Evolutionary conservation across 2,113 vertebrate species (phyloP).

Genomic region (Perca schrenkii): DNA sequence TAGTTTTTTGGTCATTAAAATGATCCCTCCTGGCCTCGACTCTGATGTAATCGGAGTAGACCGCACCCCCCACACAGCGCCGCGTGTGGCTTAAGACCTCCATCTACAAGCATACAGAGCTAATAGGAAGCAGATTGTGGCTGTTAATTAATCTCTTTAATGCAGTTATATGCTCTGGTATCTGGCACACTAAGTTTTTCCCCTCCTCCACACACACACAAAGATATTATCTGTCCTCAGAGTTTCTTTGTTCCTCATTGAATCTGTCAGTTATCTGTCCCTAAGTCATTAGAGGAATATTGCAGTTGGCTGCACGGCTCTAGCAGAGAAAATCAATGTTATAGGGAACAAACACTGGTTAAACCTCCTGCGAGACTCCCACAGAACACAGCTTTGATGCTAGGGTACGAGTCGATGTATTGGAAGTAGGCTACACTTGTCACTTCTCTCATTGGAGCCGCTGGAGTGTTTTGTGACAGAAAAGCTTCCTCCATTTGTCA

Average conservation of each 20-base stretch:
- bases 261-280: slow-evolving; percentile 30
- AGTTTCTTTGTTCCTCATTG: slow-evolving; percentile 7
- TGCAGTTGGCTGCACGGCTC: not conserved
- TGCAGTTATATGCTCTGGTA: slow-evolving; percentile 59
- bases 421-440: slow-evolving; percentile 11
- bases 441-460: slow-evolving; percentile 23
- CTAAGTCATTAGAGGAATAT: slow-evolving; percentile 5
- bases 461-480: slow-evolving; percentile 35
- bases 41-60: slow-evolving; percentile 76
- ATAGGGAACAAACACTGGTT: slow-evolving; percentile 10
- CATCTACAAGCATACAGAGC: slow-evolving; percentile 66
- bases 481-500: slow-evolving; percentile 58
- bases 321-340: slow-evolving; percentile 35
- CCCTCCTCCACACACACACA: not conserved
- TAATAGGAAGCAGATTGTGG: slow-evolving; percentile 75
- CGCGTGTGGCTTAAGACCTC: slow-evolving; percentile 66
- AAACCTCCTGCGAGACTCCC: slow-evolving; percentile 10
- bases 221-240: not conserved
- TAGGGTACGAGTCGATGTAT: slow-evolving; percentile 33
- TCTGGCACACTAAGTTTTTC: slow-evolving; percentile 38
- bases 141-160: slow-evolving; percentile 74
- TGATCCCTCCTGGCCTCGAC: slow-evolving; percentile 55
- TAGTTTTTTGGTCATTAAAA: slow-evolving; percentile 60
- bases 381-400: slow-evolving; percentile 21
- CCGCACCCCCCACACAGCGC: slow-evolving; percentile 65